Percentiles rank a stretch among this genome's conserved stretches.
phyloP scores from a whole-genome alignment of 2,888 invertebrate genomes.

The Dasypolia templi region DNA sequence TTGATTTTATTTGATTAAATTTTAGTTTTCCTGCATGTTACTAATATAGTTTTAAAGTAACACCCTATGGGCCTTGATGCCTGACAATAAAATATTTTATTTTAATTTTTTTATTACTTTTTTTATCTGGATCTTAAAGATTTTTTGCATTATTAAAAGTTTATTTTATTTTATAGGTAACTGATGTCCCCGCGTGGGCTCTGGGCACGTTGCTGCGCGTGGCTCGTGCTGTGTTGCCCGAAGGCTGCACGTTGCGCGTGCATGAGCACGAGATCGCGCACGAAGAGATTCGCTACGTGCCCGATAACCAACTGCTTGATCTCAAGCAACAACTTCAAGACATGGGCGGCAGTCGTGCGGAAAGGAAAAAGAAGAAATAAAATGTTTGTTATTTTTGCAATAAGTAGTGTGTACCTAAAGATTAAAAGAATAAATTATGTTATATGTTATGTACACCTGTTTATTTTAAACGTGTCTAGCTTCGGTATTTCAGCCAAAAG shows the following conservation, averaged over 20 bases:
- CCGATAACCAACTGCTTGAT: conserved; percentile 94
- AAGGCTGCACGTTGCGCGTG: conserved; percentile 94
- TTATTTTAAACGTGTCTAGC: background rate
- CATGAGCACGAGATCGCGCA: conserved; percentile 92
- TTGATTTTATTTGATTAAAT: no score
- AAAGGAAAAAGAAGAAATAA: conserved; percentile 82
- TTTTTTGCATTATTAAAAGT: no score
- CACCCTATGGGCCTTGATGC: no score
- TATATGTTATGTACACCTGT: conserved; percentile 2
- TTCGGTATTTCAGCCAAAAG: background rate
- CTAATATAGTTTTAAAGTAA: no score
- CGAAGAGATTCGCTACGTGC: conserved; percentile 94
- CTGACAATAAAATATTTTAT: no score
- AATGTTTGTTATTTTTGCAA: conserved; percentile 17
- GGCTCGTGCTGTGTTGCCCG: conserved; percentile 93
- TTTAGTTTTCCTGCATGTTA: no score
- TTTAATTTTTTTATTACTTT: no score
- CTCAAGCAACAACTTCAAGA: conserved; percentile 94
- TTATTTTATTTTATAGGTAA: conserved; percentile 80
- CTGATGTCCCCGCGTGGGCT: conserved; percentile 91
- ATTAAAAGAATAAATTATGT: conserved; percentile 50
- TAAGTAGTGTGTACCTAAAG: conserved; percentile 33
- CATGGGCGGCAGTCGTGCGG: conserved; percentile 90
- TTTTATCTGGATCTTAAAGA: no score
- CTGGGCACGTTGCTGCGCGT: conserved; percentile 94